Conservation (phyloP, 2,797 vertebrate genomes). For the Lepus townsendii region DNA sequence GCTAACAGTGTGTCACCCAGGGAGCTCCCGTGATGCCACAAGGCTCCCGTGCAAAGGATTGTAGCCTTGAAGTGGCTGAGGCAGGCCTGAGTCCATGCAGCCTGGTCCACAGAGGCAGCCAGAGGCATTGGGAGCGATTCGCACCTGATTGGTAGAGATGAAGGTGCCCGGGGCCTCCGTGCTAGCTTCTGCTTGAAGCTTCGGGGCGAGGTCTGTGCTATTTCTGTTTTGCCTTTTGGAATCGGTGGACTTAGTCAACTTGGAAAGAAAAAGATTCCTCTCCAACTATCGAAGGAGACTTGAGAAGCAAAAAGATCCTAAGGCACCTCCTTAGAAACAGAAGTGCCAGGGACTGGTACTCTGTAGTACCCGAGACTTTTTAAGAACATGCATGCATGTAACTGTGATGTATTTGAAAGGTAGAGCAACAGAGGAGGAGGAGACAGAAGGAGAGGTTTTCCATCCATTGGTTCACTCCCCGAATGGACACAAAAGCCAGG, state of each 20-base stretch:
- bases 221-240: constrained; percentile 48
- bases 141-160: accelerated
- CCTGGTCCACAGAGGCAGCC: neutral
- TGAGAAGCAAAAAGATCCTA: neutral
- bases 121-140: neutral
- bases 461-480: too few relatives aligned
- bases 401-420: too few relatives aligned
- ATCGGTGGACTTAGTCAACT: neutral
- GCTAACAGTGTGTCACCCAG: neutral
- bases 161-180: neutral
- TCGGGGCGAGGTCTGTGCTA: neutral
- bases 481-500: too few relatives aligned
- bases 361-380: neutral
- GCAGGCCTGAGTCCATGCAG: neutral
- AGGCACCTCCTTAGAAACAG: neutral
- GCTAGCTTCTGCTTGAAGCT: neutral
- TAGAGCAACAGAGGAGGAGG: too few relatives aligned
- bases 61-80: neutral
- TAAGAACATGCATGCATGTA: too few relatives aligned
- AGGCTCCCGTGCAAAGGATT: neutral
- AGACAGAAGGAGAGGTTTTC: too few relatives aligned
- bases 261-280: neutral
- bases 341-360: neutral
- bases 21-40: neutral
- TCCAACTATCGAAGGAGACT: neutral